Evolutionary conservation across 2,888 invertebrate species (phyloP).

Genomic region (Drosophila anomelani): DNA sequence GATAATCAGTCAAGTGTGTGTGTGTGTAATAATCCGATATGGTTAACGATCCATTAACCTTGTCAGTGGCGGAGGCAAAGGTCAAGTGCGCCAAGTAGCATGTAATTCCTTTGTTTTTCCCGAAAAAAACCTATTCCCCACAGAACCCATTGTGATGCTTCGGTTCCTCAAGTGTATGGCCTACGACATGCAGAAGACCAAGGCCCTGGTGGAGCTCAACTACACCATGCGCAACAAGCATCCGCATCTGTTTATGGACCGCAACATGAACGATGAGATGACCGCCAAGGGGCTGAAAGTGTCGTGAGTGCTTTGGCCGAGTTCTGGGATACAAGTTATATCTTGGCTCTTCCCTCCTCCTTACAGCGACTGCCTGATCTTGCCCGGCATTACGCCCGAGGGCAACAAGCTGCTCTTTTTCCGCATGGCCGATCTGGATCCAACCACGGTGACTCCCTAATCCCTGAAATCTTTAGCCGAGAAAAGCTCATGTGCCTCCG

Average conservation of each 20-base stretch:
- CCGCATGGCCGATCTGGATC: slow-evolving; percentile 72
- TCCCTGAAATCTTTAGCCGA: background rate
- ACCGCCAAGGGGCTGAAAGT: slow-evolving; percentile 55
- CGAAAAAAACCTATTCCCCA: no score
- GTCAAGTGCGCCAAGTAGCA: background rate
- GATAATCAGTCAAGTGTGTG: slow-evolving; percentile 24
- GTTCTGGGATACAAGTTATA: background rate
- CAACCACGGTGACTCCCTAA: slow-evolving; percentile 65
- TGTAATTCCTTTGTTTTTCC: no score
- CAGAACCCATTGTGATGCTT: slow-evolving; percentile 74
- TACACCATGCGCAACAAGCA: slow-evolving; percentile 85
- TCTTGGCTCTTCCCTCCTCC: background rate
- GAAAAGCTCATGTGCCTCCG: background rate
- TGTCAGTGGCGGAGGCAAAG: slow-evolving; percentile 24
- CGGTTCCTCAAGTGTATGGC: slow-evolving; percentile 79
- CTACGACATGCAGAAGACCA: slow-evolving; percentile 73
- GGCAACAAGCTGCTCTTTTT: slow-evolving; percentile 70
- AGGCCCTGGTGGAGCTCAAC: slow-evolving; percentile 79
- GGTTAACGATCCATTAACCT: slow-evolving; percentile 22
- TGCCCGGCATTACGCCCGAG: slow-evolving; percentile 80
- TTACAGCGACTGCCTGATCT: slow-evolving; percentile 70
- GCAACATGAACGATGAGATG: slow-evolving; percentile 84
- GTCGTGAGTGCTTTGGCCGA: slow-evolving; percentile 55
- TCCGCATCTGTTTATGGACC: slow-evolving; percentile 85
- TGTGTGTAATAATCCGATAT: slow-evolving; percentile 19